Base-by-base conservation (phyloP, 2,113 vertebrate genomes). In the Anoplopoma fimbria region DNA sequence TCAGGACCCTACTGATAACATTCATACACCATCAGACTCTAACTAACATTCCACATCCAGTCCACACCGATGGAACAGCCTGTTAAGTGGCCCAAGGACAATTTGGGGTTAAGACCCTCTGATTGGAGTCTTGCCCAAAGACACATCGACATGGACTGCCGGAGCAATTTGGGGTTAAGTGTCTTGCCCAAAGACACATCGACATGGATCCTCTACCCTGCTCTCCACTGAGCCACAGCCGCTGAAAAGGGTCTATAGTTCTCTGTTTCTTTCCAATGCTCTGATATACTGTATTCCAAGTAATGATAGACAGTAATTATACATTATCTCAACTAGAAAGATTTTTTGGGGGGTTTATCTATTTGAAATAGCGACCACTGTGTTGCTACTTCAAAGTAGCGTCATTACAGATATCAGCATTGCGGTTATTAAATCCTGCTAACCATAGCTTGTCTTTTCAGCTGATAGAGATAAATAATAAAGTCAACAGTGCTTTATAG, bases 351-450 rank as follows among this genome's bases (percentile, higher is more conserved):
- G 13, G 42, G 47, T 9, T 23, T 1, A 51, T 55, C 53, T 55
- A 17, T 29, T 14, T 3, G 27, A 60, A 31, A 27, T 14, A 60
- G 15, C 6, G 6, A 31, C 27, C 57, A 17, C 57, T 19, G 58
- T 17, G 57, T 17, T 60, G 57, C 27, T 60, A 31, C 57, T 4
- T 19, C 33, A 60, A 60, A 31, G 6, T 60, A 17, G 15, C 15
- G 17, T 69, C 62, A 61, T 65, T 47, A 51, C 31, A 34, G 61
- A 55, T 47, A 14, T 49, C 51, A 72, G 42, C 71, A 38, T 67
- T 45, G 10, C 33, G 75, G 27, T 49, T 68, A 49, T 61, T 42
- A 72, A 12, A 36, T 15, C 5, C 1, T 23, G 27, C 6, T 6
- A 7, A 33, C 27, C 31, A 9, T 0, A 36, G 21, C 17, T 6